Evolutionary conservation across 2,797 vertebrate species (phyloP).

Genomic region (Acrocephalus scirpaceus): DNA sequence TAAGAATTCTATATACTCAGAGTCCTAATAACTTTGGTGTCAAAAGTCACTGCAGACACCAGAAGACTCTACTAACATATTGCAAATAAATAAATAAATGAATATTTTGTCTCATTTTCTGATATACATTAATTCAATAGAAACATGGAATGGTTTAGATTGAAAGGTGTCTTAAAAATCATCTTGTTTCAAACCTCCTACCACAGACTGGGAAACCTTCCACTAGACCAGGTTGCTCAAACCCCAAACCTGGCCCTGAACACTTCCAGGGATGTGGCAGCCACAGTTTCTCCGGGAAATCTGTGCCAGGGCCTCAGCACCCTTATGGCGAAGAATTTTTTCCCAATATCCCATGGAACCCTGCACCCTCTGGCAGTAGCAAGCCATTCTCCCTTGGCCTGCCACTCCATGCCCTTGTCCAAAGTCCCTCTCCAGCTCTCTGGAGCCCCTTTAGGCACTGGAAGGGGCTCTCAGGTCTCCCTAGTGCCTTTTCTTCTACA

Average conservation of each 20-base stretch:
- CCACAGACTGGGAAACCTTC: neutral
- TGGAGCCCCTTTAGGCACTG: neutral
- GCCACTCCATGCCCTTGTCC: too few relatives aligned
- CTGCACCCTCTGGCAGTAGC: neutral
- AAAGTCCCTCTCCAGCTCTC: neutral
- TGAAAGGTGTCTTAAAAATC: neutral
- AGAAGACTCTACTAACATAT: neutral
- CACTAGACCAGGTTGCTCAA: neutral
- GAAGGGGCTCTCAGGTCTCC: neutral
- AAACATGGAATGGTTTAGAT: neutral
- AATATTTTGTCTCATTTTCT: neutral
- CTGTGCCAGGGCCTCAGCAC: neutral
- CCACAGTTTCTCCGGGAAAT: neutral
- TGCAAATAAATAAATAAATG: neutral
- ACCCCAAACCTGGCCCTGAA: neutral
- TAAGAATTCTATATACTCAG: neutral
- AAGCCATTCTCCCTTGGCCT: neutral
- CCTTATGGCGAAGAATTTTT: neutral
- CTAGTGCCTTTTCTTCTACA: neutral
- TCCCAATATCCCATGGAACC: neutral
- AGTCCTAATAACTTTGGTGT: neutral
- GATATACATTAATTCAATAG: accelerated
- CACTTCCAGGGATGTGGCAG: neutral
- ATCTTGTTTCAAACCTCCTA: neutral
- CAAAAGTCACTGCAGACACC: neutral